Evolutionary conservation across 92 coral and sea anemone species (phyloP).

Genomic region (Zoanthus solanderi): DNA sequence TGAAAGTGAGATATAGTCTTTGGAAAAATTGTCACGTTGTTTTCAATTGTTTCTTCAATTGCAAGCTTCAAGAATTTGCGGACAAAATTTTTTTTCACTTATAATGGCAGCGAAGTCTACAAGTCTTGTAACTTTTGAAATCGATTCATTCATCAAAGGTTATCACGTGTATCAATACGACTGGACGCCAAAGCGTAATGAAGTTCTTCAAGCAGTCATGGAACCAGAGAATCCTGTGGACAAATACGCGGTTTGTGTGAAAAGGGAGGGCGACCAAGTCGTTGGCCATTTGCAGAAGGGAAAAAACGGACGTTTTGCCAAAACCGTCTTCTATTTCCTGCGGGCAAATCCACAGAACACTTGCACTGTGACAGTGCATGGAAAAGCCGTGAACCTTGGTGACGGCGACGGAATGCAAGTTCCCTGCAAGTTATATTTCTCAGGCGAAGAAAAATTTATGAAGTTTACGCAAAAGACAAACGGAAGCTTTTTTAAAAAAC

Average conservation of each 20-base stretch:
- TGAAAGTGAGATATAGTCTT: constrained; percentile 7
- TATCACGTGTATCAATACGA: constrained; percentile 28
- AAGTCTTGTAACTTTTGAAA: constrained; percentile 12
- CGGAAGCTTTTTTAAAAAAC: constrained; percentile 14
- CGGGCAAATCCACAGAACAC: constrained; percentile 29
- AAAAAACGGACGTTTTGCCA: constrained; percentile 33
- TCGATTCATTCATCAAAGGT: constrained; percentile 18
- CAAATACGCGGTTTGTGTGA: constrained; percentile 21
- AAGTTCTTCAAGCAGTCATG: constrained; percentile 23
- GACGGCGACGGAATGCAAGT: constrained; percentile 57
- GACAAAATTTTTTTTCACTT: constrained; percentile 12
- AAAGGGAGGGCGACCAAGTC: constrained; percentile 33
- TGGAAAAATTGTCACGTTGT: constrained; percentile 18
- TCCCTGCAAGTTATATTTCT: constrained; percentile 68
- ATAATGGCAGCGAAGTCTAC: constrained; percentile 16
- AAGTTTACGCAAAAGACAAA: constrained; percentile 49
- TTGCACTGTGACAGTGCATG: constrained; percentile 34
- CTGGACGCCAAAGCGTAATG: constrained; percentile 28
- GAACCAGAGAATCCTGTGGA: constrained; percentile 30
- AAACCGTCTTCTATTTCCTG: constrained; percentile 31
- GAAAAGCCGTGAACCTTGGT: constrained; percentile 25
- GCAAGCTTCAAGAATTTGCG: constrained; percentile 21
- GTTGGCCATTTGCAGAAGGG: constrained; percentile 29
- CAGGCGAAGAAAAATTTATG: constrained; percentile 47
- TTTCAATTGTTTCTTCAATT: constrained; percentile 17